Evolutionary conservation across 2,113 vertebrate species (phyloP).

Genomic region (Galeopterus variegatus): DNA sequence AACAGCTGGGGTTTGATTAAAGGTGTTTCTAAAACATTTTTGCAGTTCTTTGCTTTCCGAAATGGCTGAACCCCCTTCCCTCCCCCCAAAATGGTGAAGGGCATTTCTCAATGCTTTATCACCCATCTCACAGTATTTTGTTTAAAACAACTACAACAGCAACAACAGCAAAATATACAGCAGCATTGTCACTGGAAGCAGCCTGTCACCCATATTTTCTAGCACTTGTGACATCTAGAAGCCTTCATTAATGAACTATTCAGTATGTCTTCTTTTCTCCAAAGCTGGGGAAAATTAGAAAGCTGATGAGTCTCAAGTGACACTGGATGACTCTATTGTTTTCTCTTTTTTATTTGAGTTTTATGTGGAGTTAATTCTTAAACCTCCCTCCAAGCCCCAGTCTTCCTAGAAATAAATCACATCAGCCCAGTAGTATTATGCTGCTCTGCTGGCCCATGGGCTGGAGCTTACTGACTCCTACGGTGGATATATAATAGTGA

Average conservation of each 20-base stretch:
- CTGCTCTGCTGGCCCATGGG: not conserved
- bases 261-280: not conserved
- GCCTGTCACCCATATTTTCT: not conserved
- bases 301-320: not conserved
- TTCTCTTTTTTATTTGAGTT: not conserved
- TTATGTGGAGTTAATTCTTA: not conserved
- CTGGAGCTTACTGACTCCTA: not conserved
- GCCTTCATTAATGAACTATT: not conserved
- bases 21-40: not conserved
- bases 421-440: not conserved
- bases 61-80: not conserved
- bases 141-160: not conserved
- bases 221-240: conserved; percentile 32
- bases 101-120: not conserved
- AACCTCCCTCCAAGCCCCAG: not conserved
- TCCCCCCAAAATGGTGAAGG: not conserved
- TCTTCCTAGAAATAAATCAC: not conserved
- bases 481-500: not conserved
- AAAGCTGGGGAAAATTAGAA: not conserved
- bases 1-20: not conserved
- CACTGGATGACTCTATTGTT: not conserved
- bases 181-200: not conserved
- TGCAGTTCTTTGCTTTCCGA: not conserved
- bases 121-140: not conserved
- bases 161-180: not conserved